phyloP scores from a whole-genome alignment of 2,888 invertebrate species.

The Agrochola macilenta region DNA sequence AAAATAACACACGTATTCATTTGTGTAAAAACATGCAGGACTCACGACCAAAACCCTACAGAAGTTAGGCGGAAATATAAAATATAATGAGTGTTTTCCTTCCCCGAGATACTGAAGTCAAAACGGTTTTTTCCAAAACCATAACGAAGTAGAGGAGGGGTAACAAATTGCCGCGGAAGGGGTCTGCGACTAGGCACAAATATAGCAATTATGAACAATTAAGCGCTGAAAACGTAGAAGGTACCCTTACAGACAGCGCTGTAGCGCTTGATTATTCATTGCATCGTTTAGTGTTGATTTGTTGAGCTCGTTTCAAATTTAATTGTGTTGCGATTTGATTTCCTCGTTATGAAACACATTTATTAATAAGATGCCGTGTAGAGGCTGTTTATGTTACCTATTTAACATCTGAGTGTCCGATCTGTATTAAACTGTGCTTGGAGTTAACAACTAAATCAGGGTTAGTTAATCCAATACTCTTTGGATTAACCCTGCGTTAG shows the following conservation, averaged over 20 bases:
- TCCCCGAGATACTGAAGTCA: slow-evolving; percentile 20
- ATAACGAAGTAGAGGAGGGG: slow-evolving; percentile 40
- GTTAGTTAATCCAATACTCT: too few relatives aligned
- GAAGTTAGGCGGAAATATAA: slow-evolving; percentile 29
- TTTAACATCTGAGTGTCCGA: too few relatives aligned
- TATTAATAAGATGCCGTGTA: background rate
- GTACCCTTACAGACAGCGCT: slow-evolving; percentile 28
- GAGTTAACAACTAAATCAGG: too few relatives aligned
- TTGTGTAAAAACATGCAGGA: background rate
- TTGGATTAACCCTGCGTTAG: too few relatives aligned
- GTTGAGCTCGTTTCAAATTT: slow-evolving; percentile 31
- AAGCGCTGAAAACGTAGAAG: slow-evolving; percentile 51
- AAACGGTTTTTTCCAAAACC: slow-evolving; percentile 31
- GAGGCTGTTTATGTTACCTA: background rate
- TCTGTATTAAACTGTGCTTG: too few relatives aligned
- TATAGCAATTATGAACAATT: slow-evolving; percentile 65
- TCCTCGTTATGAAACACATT: background rate
- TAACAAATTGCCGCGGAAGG: slow-evolving; percentile 54
- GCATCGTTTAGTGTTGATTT: slow-evolving; percentile 50
- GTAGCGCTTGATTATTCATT: slow-evolving; percentile 51
- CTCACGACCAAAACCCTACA: background rate
- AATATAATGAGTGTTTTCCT: slow-evolving; percentile 42
- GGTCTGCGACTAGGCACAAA: slow-evolving; percentile 50
- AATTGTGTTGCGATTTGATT: slow-evolving; percentile 35
- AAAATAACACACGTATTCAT: background rate